Percentiles rank a stretch among this genome's conserved stretches.
Evolutionary conservation across 1,140 invertebrate genomes (phyloP).

Genomic region (Vanessa tameamea): DNA sequence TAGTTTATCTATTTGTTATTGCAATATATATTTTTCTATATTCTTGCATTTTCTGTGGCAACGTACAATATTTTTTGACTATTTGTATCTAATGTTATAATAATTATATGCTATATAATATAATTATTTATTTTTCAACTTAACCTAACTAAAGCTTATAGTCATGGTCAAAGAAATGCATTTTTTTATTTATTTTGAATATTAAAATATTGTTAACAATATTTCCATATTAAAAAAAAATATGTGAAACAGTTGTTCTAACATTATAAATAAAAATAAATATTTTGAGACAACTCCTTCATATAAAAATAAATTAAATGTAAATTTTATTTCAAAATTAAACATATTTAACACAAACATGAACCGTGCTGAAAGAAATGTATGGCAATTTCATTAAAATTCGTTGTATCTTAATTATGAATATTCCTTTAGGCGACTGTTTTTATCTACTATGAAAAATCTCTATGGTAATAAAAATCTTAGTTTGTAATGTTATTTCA

Average conservation of each 20-base stretch:
- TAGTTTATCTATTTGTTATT: neutral
- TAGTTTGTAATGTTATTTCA: too few relatives aligned
- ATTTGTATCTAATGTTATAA: constrained; percentile 8
- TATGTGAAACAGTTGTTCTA: neutral
- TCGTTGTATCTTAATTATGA: neutral
- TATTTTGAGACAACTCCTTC: neutral
- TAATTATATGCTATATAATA: constrained; percentile 12
- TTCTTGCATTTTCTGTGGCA: neutral
- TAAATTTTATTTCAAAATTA: too few relatives aligned
- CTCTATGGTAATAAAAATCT: too few relatives aligned
- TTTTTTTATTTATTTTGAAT: neutral
- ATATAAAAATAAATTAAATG: neutral
- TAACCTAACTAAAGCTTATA: constrained; percentile 63
- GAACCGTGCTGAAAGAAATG: too few relatives aligned
- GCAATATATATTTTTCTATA: neutral
- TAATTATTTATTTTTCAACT: constrained; percentile 30
- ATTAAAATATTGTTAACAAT: neutral
- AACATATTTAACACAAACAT: too few relatives aligned
- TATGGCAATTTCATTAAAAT: neutral
- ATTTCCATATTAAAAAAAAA: neutral
- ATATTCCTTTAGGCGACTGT: neutral
- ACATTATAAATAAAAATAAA: neutral
- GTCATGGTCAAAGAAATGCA: constrained; percentile 47
- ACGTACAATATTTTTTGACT: constrained; percentile 4
- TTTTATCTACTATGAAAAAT: too few relatives aligned